Evolutionary conservation across 1,140 invertebrate species (phyloP).

Genomic region (Caenorhabditis remanei): DNA sequence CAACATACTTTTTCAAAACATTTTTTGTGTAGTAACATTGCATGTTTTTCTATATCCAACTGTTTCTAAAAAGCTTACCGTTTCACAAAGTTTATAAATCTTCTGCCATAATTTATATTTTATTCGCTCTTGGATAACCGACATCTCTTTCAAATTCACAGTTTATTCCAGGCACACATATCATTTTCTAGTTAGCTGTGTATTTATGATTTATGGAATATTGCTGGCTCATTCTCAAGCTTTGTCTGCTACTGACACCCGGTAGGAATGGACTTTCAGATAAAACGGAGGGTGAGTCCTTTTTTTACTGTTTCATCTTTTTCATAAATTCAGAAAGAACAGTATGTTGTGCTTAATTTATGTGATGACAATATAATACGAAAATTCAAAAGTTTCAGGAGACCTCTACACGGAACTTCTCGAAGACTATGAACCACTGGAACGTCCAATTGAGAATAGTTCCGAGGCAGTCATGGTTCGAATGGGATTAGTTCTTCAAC

Average conservation of each 20-base stretch:
- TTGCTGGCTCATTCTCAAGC: slow-evolving; percentile 34
- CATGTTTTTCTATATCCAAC: too few relatives aligned
- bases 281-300: background rate
- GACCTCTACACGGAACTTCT: slow-evolving; percentile 91
- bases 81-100: too few relatives aligned
- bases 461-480: slow-evolving; percentile 92
- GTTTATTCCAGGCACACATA: slow-evolving; percentile 13
- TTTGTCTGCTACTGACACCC: slow-evolving; percentile 42
- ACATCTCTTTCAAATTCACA: too few relatives aligned
- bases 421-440: slow-evolving; percentile 93
- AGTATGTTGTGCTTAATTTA: too few relatives aligned
- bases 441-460: slow-evolving; percentile 95
- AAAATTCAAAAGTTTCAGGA: slow-evolving; percentile 65
- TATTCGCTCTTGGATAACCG: too few relatives aligned
- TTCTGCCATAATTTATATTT: too few relatives aligned
- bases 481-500: slow-evolving; percentile 97
- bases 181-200: slow-evolving; percentile 47
- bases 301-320: background rate
- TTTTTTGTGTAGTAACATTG: too few relatives aligned
- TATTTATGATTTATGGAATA: slow-evolving; percentile 55
- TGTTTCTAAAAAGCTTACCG: too few relatives aligned
- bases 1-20: too few relatives aligned
- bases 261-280: slow-evolving; percentile 16
- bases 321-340: too few relatives aligned
- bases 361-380: background rate